A percentile compares a stretch with the other conserved stretches of the same genome.
Conservation (phyloP, 2,888 invertebrate genomes). For the Andrena trimmerana region DNA sequence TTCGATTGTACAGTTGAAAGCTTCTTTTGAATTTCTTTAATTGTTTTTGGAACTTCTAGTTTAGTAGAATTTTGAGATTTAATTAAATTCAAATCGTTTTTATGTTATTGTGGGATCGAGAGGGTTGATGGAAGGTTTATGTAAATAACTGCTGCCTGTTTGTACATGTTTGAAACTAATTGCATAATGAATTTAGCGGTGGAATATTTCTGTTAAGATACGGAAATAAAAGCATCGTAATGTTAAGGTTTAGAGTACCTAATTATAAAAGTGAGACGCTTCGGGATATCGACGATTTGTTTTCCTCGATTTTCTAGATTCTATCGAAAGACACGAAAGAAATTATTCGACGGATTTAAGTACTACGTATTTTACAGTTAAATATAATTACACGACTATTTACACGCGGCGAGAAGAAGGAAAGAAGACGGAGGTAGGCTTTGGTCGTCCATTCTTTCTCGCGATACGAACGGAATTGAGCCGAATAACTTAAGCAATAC, state of each 20-base stretch:
- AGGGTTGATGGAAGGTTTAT: background rate
- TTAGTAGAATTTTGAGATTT: background rate
- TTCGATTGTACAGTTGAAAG: too few species aligned
- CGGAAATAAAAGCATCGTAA: background rate
- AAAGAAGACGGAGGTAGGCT: background rate
- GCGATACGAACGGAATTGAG: background rate
- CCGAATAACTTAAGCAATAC: slow-evolving; percentile 47
- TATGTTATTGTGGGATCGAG: too few species aligned
- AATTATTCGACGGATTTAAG: background rate
- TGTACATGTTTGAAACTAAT: too few species aligned
- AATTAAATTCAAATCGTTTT: background rate
- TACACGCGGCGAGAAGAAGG: slow-evolving; percentile 27
- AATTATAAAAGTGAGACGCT: too few species aligned
- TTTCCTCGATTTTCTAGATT: background rate
- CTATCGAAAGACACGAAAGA: background rate
- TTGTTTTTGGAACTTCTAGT: background rate
- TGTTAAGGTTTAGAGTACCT: too few species aligned
- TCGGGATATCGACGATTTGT: too few species aligned
- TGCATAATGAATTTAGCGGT: too few species aligned
- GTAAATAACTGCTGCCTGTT: too few species aligned
- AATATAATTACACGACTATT: slow-evolving; percentile 45
- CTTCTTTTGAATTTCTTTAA: background rate
- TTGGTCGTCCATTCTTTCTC: slow-evolving; percentile 2
- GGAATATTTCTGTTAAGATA: too few species aligned
- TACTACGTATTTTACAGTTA: slow-evolving; percentile 39